Base-by-base conservation (phyloP, 2,797 vertebrate species). In the Monodelphis domestica region DNA sequence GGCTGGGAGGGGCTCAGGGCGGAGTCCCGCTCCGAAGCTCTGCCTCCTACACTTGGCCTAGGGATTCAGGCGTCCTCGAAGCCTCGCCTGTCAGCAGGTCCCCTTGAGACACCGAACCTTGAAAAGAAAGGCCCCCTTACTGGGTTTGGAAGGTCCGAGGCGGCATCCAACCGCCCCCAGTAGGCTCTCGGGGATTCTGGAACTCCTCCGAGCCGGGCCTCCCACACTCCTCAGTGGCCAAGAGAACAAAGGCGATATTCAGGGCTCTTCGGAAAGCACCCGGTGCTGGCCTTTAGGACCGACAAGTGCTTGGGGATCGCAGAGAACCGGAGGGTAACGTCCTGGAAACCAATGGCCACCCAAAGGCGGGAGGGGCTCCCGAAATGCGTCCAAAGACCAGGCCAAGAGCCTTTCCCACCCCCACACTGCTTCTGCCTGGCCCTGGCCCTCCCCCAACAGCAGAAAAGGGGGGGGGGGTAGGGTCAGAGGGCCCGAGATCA, bases 61-160 rank as follows among this genome's bases (percentile, higher is more conserved):
- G 33, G 53, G 89, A 93, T 95, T 91, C 90, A 45, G 96, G 95
- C 50, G 89, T 53, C 89, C 33, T 11, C 1, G 53, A 50, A 95
- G 50, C 92, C 97, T 53, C 33, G 11, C 84, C 54, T 52, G 33
- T 50, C 59, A 89, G 78, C 93, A 93, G 89, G 87, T 91, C 91
- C 94, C 91, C 92, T 51, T 84, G 56, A 55, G 30, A 56, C 91
- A 53, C 45, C 38, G 92, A 90, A 88, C 38, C 88, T 30, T 0
- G 57, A 90, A 70, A 89, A 91, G 93, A 93, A 89, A 94, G 90
- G 59, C 89, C 88, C 90, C 57, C 90, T 14, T 51, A 87, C 90
- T 11, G 91, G 90, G 95, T 91, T 90, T 91, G 90, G 92, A 91
- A 63, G 91, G 57, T 55, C 53, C 53, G 89, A 4, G 89, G 33